Conservation (phyloP, 1,140 invertebrate genomes). For the Drosophila takahashii region DNA sequence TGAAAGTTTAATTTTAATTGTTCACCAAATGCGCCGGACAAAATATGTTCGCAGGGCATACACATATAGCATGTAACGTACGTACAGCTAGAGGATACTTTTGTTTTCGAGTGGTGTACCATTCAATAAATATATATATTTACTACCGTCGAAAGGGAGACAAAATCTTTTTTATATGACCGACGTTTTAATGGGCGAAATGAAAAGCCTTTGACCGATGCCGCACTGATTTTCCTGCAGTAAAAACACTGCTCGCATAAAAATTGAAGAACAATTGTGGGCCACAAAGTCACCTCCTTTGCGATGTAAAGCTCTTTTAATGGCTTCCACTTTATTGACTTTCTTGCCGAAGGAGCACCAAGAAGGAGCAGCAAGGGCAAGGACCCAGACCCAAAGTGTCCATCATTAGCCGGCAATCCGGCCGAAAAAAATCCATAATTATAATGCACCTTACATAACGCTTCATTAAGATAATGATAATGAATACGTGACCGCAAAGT, state of each 20-base stretch:
- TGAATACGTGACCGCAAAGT: constrained; percentile 73
- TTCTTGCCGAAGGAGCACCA: constrained; percentile 16
- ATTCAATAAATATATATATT: constrained; percentile 46
- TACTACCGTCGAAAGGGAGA: constrained; percentile 13
- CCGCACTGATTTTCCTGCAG: constrained; percentile 24
- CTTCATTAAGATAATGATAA: constrained; percentile 83
- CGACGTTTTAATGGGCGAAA: constrained; percentile 70
- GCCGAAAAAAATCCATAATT: constrained; percentile 75
- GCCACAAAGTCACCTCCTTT: constrained; percentile 16
- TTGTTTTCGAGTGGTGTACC: constrained; percentile 36
- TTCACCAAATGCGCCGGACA: constrained; percentile 72
- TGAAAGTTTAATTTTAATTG: constrained; percentile 83
- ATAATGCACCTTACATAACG: constrained; percentile 82
- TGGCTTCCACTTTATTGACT: constrained; percentile 78
- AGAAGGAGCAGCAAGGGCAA: constrained; percentile 35
- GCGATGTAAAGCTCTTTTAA: constrained; percentile 61
- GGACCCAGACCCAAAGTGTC: constrained; percentile 41
- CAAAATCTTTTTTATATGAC: constrained; percentile 36
- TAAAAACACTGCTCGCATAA: constrained; percentile 20
- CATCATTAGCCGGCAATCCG: constrained; percentile 61
- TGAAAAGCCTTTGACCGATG: constrained; percentile 54
- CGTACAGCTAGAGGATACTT: constrained; percentile 10
- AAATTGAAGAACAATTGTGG: constrained; percentile 38
- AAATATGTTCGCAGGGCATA: constrained; percentile 60
- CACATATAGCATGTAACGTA: constrained; percentile 1